Evolutionary conservation across 2,113 vertebrate species (phyloP).

Genomic region (Alces alces): DNA sequence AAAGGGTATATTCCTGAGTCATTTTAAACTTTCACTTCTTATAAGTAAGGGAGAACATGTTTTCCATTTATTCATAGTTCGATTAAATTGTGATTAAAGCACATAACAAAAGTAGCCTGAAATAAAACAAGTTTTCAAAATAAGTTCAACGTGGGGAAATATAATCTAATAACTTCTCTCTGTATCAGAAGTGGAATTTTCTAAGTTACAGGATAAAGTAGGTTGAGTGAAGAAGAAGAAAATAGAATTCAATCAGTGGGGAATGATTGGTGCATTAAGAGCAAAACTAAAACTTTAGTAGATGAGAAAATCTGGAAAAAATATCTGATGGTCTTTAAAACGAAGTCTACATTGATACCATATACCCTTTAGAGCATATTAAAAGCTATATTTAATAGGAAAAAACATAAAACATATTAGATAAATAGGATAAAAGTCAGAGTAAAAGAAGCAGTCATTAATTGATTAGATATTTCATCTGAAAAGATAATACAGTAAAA

Average conservation of each 20-base stretch:
- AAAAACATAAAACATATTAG: not conserved
- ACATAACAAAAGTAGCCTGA: not conserved
- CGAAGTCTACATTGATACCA: not conserved
- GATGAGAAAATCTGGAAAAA: not conserved
- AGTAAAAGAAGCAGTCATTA: not conserved
- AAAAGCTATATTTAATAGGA: not conserved
- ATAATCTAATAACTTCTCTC: not conserved
- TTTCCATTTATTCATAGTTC: not conserved
- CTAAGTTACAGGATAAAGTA: constrained; percentile 10
- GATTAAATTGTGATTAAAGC: not conserved
- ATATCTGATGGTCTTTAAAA: not conserved
- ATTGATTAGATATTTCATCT: not conserved
- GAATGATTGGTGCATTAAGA: constrained; percentile 42
- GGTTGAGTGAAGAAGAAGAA: not conserved
- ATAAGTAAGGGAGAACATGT: not conserved
- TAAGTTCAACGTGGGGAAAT: constrained; percentile 14
- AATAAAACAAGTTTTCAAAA: not conserved
- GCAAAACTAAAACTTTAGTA: not conserved
- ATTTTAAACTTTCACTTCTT: not conserved
- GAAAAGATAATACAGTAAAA: not conserved
- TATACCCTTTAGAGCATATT: not conserved
- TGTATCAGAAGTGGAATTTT: constrained; percentile 36
- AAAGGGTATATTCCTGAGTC: not conserved
- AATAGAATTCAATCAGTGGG: constrained; percentile 35
- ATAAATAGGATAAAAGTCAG: not conserved